phyloP scores from a whole-genome alignment of 2,888 invertebrate genomes.

The Eupeodes luniger region DNA sequence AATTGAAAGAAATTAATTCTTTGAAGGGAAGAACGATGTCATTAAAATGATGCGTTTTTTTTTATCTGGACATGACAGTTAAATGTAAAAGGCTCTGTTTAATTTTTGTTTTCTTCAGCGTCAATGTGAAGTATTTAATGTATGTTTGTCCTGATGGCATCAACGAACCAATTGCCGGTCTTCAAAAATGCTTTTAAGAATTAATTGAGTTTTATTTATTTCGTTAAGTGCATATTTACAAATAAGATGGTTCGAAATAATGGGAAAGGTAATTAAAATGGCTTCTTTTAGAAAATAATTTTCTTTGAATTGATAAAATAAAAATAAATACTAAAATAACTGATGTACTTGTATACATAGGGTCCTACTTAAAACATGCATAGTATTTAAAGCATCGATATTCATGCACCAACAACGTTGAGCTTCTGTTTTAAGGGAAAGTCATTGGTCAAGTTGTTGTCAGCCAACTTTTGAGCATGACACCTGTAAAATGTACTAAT shows the following conservation, averaged over 20 bases:
- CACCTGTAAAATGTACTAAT: too few relatives aligned
- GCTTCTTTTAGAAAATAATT: not conserved
- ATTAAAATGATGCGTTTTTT: constrained; percentile 39
- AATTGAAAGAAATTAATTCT: constrained; percentile 1
- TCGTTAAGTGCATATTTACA: not conserved
- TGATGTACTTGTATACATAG: too few relatives aligned
- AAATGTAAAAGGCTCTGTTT: constrained; percentile 19
- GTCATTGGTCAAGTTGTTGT: too few relatives aligned
- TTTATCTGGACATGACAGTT: constrained; percentile 57
- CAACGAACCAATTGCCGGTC: not conserved
- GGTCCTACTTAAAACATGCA: too few relatives aligned
- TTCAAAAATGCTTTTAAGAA: constrained; percentile 25
- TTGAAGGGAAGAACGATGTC: constrained; percentile 40
- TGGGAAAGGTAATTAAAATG: not conserved
- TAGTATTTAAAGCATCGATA: too few relatives aligned
- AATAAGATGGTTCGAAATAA: not conserved
- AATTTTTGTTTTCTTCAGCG: not conserved
- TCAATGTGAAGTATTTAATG: constrained; percentile 24
- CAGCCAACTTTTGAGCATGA: too few relatives aligned
- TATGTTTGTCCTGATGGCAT: not conserved
- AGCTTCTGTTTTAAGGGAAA: too few relatives aligned
- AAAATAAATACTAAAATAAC: too few relatives aligned
- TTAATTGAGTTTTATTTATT: not conserved
- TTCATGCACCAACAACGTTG: too few relatives aligned
- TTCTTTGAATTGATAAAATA: too few relatives aligned